Conservation (phyloP, 2,797 vertebrate genomes). For the Periparus ater region DNA sequence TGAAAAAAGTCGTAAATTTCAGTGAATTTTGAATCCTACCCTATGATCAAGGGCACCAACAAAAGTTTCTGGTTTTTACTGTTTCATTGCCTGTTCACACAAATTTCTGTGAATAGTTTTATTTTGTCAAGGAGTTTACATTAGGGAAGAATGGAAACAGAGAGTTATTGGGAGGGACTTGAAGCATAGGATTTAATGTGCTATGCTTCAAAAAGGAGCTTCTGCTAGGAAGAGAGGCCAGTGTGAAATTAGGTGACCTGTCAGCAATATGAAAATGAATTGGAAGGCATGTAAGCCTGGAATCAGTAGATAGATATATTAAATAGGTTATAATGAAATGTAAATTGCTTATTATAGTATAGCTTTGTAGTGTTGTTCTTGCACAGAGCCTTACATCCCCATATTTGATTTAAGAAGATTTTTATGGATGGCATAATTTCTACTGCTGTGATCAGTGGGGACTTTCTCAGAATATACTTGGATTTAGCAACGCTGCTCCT, state of each 20-base stretch:
- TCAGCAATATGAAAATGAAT: neutral
- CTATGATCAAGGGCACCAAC: neutral
- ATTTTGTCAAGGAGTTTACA: neutral
- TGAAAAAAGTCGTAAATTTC: neutral
- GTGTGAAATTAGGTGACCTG: conserved; percentile 31
- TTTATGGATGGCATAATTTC: neutral
- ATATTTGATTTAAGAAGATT: neutral
- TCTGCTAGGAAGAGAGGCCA: neutral
- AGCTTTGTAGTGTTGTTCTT: neutral
- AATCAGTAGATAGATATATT: neutral
- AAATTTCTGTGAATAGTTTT: neutral
- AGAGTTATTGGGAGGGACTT: neutral
- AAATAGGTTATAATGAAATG: conserved; percentile 22
- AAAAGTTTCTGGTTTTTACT: neutral
- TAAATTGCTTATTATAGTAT: neutral
- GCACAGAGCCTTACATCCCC: neutral
- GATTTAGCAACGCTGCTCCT: neutral
- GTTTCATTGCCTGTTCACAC: neutral
- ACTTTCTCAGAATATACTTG: neutral
- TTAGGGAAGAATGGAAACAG: neutral
- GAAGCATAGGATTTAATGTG: neutral
- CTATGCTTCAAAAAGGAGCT: neutral
- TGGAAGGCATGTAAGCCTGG: neutral
- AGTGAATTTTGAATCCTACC: neutral
- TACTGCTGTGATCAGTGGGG: neutral